A percentile compares a stretch with the other conserved stretches of the same genome.
These are phyloP conservation scores for Apamea monoglypha DNA, from an alignment of 2,888 invertebrate genomes.

Conservation along the genomic window DNA sequence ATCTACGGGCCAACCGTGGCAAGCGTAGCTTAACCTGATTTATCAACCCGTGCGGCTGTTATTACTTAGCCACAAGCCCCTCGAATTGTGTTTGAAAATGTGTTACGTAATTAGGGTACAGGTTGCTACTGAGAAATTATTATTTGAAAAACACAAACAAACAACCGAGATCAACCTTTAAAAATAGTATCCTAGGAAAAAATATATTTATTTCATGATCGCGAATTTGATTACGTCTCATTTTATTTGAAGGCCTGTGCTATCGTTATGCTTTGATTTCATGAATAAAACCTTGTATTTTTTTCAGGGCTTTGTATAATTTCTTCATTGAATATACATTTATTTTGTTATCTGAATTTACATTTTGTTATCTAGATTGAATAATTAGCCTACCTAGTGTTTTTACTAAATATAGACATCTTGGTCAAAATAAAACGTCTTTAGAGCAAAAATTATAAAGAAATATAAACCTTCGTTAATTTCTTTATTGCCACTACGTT, in stretches of 20 bases:
- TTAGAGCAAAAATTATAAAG: not conserved
- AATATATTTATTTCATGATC: constrained; percentile 64
- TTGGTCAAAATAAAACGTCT: constrained; percentile 5
- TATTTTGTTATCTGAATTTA: constrained; percentile 46
- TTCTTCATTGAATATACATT: constrained; percentile 55
- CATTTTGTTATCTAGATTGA: constrained; percentile 58
- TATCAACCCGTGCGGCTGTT: no score
- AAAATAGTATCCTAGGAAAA: constrained; percentile 58
- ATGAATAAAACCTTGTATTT: constrained; percentile 49
- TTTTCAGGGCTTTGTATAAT: constrained; percentile 53
- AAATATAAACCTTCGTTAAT: no score
- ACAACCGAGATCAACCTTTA: not conserved
- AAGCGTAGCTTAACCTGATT: no score
- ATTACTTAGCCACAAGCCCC: no score
- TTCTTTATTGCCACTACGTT: not conserved
- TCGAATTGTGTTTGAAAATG: no score
- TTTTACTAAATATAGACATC: constrained; percentile 20
- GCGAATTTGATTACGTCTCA: constrained; percentile 67
- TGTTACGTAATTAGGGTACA: not conserved
- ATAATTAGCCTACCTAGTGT: constrained; percentile 44
- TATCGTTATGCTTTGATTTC: constrained; percentile 38
- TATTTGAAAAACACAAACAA: not conserved
- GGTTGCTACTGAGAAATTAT: not conserved
- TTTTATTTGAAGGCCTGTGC: constrained; percentile 39
- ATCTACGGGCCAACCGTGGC: no score